Base-by-base conservation (phyloP, 1,140 invertebrate species). In the Drosophila eugracilis region DNA sequence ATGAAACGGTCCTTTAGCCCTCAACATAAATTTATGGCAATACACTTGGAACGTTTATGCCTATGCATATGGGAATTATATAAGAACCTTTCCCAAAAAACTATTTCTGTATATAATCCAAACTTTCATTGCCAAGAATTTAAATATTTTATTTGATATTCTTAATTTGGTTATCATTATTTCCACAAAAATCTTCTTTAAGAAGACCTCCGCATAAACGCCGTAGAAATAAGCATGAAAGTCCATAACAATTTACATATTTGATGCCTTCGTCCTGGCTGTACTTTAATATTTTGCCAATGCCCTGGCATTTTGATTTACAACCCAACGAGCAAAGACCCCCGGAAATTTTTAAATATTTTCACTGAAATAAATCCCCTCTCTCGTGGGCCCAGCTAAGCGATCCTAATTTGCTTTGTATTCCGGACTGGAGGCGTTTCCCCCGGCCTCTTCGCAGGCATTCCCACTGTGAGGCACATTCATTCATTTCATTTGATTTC, bases 401-500 rank as follows among this genome's bases (percentile, higher is more conserved):
- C 62, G 66, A 32, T 39, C 55, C 70, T 79, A 79, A 79, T 70
- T 70, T 67, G 57, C 48, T 75, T 45, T 41, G 39, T 73, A 65
- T 65, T 65, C 30, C 24, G 24, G 24, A 50, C 37, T 44, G 32
- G 45, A 50, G 59, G 70, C 79, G n/a, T 59, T 71, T 55, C 53
- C 57, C 37, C 41, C 74, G 45, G 21, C 62, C 77, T 45, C 26
- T 47, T 6, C 1, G 9, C 58, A 70, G 70, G 9, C 53, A 47
- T 60, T 30, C 58, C 52, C 22, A 12, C 5, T 36, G 22, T 58
- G 5, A 41, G 63, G 67, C 72, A 69, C 30, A 32, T 80, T 86
- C 66, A 73, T 85, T 85, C 73, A 76, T 85, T 74, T 84, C 75
- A 79, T 84, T 85, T 85, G 72, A 76, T 85, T 85, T 86, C 73